Base-by-base conservation (phyloP, 2,888 invertebrate genomes). In the Heliconius charithonia region DNA sequence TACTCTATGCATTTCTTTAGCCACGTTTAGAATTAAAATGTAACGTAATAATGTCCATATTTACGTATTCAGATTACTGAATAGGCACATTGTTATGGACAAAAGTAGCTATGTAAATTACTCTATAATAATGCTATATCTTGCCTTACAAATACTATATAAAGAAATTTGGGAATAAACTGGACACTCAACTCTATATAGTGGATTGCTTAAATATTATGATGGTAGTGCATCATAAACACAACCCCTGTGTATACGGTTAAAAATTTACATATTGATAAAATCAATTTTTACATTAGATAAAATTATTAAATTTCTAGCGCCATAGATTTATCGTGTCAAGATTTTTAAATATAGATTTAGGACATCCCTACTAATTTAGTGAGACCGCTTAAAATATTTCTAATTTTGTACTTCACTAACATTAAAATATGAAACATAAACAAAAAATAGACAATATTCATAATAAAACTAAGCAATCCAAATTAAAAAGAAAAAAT, bases 401-500 rank as follows among this genome's bases (percentile, higher is more conserved):
- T 19, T 51, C 45, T 51, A 51, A 51, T 16, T 51, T 51, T 51
- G 19, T 51, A 51, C 7, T 6, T 51, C 6, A 51, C 19, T 51
- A 7, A 19, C 7, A n/a, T 25, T n/a, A n/a, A 69, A 69, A 9
- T 16, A 69, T 69, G 69, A 69, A 25, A 69, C 1, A 37, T 72
- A 72, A 72, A 32, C 76, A 76, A 76, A 69, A 79, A 69, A 51
- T 12, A 9, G 1, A 63, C n/a, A 77, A 67, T 27, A 29, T 19
- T 37, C 73, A 78, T 59, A 81, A 78, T 59, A 32, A 45, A n/a
- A 69, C 3, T n/a, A 69, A 69, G 25, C 41, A 25, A 27, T 2
- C 41, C 22, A 22, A 66, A 59, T 69, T 89, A 83, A 90, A 90
- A 86, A 89, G 85, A 84, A 90, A 88, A 86, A 85, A 88, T 84